phyloP scores from a whole-genome alignment of 1,140 invertebrate species.

The Hyles vespertilio region DNA sequence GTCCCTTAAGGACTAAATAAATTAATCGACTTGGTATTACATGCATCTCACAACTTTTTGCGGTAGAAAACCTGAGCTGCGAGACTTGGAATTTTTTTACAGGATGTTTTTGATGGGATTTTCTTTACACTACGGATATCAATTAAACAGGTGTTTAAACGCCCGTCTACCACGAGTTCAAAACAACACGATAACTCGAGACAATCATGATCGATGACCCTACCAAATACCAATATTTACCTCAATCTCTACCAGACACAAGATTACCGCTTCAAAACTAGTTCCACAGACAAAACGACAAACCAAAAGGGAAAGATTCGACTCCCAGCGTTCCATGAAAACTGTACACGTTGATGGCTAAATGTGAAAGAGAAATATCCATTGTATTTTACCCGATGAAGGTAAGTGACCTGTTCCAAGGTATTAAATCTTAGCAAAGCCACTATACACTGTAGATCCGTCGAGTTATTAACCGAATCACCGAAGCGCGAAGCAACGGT shows the following conservation, averaged over 20 bases:
- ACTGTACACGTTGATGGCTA: not conserved
- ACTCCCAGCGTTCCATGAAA: not conserved
- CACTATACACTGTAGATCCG: slow-evolving; percentile 64
- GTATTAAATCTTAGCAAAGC: slow-evolving; percentile 64
- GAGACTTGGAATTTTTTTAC: too few species aligned
- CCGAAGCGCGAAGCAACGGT: slow-evolving; percentile 61
- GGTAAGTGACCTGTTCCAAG: slow-evolving; percentile 68
- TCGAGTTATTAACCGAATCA: slow-evolving; percentile 61
- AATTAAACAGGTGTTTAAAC: too few species aligned
- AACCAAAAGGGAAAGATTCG: slow-evolving; percentile 9
- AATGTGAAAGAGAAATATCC: slow-evolving; percentile 6
- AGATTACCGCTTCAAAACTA: slow-evolving; percentile 14
- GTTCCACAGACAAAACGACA: slow-evolving; percentile 15
- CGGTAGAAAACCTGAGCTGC: too few species aligned
- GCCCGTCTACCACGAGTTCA: not conserved
- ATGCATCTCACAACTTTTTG: too few species aligned
- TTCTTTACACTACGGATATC: too few species aligned
- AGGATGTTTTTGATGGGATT: too few species aligned
- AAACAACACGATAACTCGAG: not conserved
- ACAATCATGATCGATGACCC: not conserved
- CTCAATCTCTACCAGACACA: not conserved
- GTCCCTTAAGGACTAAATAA: too few species aligned
- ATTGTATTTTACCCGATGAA: slow-evolving; percentile 41
- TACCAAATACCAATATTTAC: not conserved
- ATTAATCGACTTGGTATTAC: too few species aligned